Conservation (phyloP, 2,113 vertebrate species). For the Etheostoma cragini region DNA sequence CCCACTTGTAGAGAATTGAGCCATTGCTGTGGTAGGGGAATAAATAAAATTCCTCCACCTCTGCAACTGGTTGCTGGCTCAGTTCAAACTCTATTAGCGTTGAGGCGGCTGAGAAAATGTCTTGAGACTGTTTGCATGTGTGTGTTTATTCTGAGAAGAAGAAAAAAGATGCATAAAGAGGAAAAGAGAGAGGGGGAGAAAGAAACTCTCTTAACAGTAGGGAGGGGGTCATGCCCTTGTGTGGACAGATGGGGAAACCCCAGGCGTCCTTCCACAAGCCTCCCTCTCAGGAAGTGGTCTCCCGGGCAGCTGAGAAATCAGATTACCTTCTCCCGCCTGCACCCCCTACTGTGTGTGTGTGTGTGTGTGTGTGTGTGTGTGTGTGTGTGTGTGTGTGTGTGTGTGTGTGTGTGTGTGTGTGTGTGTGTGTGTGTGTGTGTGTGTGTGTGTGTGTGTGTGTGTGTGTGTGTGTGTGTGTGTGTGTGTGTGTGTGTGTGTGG, state of each 20-base stretch:
- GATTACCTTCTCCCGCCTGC: slow-evolving; percentile 73
- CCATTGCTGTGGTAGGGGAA: too few relatives aligned
- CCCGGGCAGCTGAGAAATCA: slow-evolving; percentile 78
- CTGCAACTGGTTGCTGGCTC: slow-evolving; percentile 34
- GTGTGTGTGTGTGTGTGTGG: slow-evolving; percentile 42
- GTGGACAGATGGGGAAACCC: slow-evolving; percentile 73
- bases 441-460: too few relatives aligned
- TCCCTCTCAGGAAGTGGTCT: slow-evolving; percentile 80
- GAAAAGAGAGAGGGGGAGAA: background rate
- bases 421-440: too few relatives aligned
- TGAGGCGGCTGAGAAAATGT: background rate
- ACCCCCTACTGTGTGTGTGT: slow-evolving; percentile 59
- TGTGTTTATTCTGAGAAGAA: slow-evolving; percentile 9
- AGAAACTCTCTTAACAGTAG: slow-evolving; percentile 30
- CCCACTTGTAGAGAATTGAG: slow-evolving; percentile 36
- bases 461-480: background rate
- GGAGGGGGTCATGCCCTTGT: slow-evolving; percentile 53
- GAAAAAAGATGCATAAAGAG: background rate
- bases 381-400: too few relatives aligned
- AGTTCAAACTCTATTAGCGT: slow-evolving; percentile 55
- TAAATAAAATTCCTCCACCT: slow-evolving; percentile 45
- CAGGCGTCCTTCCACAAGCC: slow-evolving; percentile 67
- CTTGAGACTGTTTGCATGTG: slow-evolving; percentile 14
- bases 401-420: too few relatives aligned
- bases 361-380: background rate